Conservation (phyloP, 1,140 invertebrate genomes). For the Episyrphus balteatus region DNA sequence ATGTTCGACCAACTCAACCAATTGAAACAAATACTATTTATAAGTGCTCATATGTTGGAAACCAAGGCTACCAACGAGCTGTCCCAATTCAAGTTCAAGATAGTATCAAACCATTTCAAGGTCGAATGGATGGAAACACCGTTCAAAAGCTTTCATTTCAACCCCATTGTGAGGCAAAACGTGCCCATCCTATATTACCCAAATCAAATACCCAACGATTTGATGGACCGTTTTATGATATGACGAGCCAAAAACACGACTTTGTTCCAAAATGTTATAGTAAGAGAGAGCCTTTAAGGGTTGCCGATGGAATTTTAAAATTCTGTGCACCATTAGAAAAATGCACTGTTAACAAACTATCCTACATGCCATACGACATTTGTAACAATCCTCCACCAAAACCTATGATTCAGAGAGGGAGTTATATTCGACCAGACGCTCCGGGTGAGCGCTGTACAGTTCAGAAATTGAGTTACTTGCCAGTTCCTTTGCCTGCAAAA, state of each 20-base stretch:
- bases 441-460: conserved; percentile 39
- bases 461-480: conserved; percentile 48
- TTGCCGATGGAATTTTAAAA: conserved; percentile 40
- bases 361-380: conserved; percentile 42
- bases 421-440: conserved; percentile 36
- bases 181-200: conserved; percentile 30
- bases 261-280: conserved; percentile 52
- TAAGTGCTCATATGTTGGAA: conserved; percentile 43
- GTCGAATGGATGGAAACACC: conserved; percentile 40
- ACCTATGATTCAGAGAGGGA: conserved; percentile 32
- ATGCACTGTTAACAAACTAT: conserved; percentile 40
- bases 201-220: conserved; percentile 30
- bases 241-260: conserved; percentile 62
- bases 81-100: conserved; percentile 32
- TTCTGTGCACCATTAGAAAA: conserved; percentile 42
- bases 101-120: conserved; percentile 24
- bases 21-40: conserved; percentile 48
- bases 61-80: conserved; percentile 15
- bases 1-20: conserved; percentile 39
- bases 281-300: conserved; percentile 41
- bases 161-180: conserved; percentile 37
- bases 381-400: conserved; percentile 31
- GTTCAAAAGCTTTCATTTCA: conserved; percentile 44
- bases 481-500: conserved; percentile 39
- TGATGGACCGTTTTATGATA: conserved; percentile 55